phyloP scores from a whole-genome alignment of 2,888 invertebrate genomes.

The Rhaphigaster nebulosa region DNA sequence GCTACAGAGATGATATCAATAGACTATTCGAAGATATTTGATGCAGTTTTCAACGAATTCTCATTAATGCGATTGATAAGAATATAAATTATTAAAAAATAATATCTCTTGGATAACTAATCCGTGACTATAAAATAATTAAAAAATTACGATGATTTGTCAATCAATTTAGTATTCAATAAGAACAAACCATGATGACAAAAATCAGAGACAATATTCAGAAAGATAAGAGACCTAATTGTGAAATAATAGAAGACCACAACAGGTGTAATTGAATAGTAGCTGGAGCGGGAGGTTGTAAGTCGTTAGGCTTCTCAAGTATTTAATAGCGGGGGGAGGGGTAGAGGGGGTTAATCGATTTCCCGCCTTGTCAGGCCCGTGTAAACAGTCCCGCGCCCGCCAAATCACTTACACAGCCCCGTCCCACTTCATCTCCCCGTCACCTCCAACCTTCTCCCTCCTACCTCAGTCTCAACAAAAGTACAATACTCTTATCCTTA shows the following conservation, averaged over 20 bases:
- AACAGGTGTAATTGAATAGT: conserved; percentile 50
- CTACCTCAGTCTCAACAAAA: neutral
- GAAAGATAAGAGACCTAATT: neutral
- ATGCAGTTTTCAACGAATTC: no score
- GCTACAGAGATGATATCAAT: no score
- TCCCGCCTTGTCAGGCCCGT: conserved; percentile 48
- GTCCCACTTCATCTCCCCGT: conserved; percentile 34
- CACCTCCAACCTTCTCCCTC: neutral
- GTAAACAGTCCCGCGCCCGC: conserved; percentile 45
- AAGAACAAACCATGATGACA: neutral
- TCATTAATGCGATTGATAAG: no score
- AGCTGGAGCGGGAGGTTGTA: conserved; percentile 1
- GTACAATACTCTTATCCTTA: neutral
- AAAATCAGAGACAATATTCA: neutral
- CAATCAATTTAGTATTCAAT: neutral
- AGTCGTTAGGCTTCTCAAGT: conserved; percentile 47
- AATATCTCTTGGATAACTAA: neutral
- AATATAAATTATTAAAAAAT: no score
- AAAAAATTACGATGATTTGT: neutral
- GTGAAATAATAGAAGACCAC: conserved; percentile 41
- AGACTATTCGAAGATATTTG: no score
- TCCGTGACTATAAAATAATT: neutral
- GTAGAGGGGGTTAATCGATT: neutral
- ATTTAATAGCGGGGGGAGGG: conserved; percentile 34
- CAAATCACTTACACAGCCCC: conserved; percentile 37